phyloP scores from a whole-genome alignment of 2,888 invertebrate species.

The Hecatera dysodea region DNA sequence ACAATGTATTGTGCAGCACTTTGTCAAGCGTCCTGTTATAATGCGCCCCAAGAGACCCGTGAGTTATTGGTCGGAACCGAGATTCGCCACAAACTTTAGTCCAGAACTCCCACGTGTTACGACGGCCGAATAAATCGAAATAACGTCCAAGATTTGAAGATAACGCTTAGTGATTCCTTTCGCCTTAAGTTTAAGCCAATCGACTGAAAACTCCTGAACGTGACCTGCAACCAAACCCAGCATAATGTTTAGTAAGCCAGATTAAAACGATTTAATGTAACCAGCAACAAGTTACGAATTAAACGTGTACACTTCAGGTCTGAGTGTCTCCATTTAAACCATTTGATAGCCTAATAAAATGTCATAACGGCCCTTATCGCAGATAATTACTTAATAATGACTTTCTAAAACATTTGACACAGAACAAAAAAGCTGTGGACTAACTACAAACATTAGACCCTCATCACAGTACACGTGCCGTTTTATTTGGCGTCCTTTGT shows the following conservation, averaged over 20 bases:
- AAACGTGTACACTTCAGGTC: slow-evolving; percentile 33
- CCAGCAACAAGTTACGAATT: slow-evolving; percentile 62
- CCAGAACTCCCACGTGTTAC: slow-evolving; percentile 41
- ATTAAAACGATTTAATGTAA: slow-evolving; percentile 45
- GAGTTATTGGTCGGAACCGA: slow-evolving; percentile 48
- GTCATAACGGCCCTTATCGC: slow-evolving; percentile 47
- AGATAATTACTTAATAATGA: slow-evolving; percentile 66
- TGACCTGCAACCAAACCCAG: slow-evolving; percentile 50
- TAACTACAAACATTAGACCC: slow-evolving; percentile 69
- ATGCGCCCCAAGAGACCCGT: slow-evolving; percentile 47
- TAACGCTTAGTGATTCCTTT: slow-evolving; percentile 55
- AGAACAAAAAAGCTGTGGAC: slow-evolving; percentile 59
- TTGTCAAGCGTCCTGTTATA: slow-evolving; percentile 45
- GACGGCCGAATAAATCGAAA: slow-evolving; percentile 54
- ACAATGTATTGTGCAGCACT: slow-evolving; percentile 52
- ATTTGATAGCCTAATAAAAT: slow-evolving; percentile 53
- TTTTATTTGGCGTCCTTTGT: slow-evolving; percentile 64
- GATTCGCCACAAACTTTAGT: slow-evolving; percentile 51
- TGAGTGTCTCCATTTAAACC: slow-evolving; percentile 42
- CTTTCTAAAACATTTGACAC: slow-evolving; percentile 65
- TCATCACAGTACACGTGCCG: slow-evolving; percentile 64
- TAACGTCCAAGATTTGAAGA: slow-evolving; percentile 51
- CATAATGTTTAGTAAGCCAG: slow-evolving; percentile 47
- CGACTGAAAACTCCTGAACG: slow-evolving; percentile 51
- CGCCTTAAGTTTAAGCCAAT: slow-evolving; percentile 49